Evolutionary conservation across 2,113 vertebrate species (phyloP).

Genomic region (Antechinus stuartii): DNA sequence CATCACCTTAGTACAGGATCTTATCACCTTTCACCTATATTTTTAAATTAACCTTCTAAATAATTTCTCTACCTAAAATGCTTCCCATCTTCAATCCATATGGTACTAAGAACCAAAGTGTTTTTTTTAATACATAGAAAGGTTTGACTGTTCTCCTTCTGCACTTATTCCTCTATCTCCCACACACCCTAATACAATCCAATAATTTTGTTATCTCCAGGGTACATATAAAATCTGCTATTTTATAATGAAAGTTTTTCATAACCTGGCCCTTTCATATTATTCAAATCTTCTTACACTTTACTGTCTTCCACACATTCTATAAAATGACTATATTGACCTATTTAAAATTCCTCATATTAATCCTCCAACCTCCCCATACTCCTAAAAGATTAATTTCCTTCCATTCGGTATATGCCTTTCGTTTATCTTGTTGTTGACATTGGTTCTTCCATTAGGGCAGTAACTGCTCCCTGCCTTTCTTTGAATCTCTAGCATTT

Average conservation of each 20-base stretch:
- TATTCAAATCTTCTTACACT: neutral
- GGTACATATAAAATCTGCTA: neutral
- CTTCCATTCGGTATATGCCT: neutral
- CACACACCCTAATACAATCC: neutral
- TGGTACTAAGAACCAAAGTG: too few species aligned
- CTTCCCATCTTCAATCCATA: too few species aligned
- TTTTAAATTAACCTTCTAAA: too few species aligned
- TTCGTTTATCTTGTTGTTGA: neutral
- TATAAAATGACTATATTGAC: neutral
- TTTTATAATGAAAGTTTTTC: neutral
- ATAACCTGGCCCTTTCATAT: neutral
- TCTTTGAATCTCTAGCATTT: neutral
- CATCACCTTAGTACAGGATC: too few species aligned
- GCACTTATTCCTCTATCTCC: neutral
- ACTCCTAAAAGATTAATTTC: neutral
- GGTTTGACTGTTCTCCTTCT: neutral
- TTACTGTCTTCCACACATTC: neutral
- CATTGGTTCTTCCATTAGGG: neutral
- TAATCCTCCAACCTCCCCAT: neutral
- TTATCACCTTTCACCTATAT: too few species aligned
- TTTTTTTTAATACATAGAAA: neutral
- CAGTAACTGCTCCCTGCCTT: neutral
- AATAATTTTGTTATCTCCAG: neutral
- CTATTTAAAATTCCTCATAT: neutral
- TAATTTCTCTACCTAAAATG: too few species aligned